Evolutionary conservation across 1,140 invertebrate genomes (phyloP).

Genomic region (Euwallacea fornicatus): DNA sequence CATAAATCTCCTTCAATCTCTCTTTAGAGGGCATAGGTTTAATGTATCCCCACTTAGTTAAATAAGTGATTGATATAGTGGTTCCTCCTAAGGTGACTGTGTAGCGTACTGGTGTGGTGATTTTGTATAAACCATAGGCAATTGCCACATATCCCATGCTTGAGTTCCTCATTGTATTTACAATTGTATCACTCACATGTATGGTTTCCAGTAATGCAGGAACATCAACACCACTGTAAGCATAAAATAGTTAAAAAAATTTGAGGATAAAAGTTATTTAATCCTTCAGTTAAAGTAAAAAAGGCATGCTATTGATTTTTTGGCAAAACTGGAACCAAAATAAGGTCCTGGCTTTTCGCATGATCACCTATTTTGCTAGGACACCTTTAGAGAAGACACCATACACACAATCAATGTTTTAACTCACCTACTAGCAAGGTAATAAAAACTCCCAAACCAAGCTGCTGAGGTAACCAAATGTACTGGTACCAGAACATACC

Average conservation of each 20-base stretch:
- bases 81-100: constrained; percentile 83
- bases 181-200: constrained; percentile 73
- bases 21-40: constrained; percentile 66
- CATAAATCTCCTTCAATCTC: constrained; percentile 63
- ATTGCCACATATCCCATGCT: constrained; percentile 85
- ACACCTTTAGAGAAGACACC: no score
- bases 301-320: not conserved
- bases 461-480: constrained; percentile 82
- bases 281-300: no score
- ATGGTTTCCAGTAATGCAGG: constrained; percentile 72
- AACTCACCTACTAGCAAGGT: constrained; percentile 77
- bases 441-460: constrained; percentile 87
- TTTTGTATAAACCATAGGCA: constrained; percentile 88
- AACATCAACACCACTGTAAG: constrained; percentile 85
- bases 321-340: no score
- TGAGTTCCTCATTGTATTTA: constrained; percentile 73
- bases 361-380: no score
- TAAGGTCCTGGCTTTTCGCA: no score
- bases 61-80: constrained; percentile 69
- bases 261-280: not conserved
- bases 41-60: constrained; percentile 68
- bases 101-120: constrained; percentile 87
- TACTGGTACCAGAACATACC: constrained; percentile 90
- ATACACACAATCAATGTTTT: not conserved
- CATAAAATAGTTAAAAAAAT: not conserved